phyloP scores from a whole-genome alignment of 2,888 invertebrate genomes.

The Melanophora roralis region DNA sequence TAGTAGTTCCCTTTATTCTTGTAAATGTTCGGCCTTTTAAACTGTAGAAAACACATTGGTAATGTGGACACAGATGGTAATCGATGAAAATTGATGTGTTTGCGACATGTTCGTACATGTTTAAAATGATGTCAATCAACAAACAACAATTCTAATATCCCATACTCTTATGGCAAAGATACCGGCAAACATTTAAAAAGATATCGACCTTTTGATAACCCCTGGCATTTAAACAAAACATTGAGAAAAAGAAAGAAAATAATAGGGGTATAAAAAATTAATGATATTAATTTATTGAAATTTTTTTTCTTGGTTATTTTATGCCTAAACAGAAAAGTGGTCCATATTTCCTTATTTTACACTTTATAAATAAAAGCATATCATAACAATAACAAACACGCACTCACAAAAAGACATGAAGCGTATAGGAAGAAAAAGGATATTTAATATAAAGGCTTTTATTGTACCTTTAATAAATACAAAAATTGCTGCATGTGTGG shows the following conservation, averaged over 20 bases:
- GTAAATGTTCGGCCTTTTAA: not conserved
- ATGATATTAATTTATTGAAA: slow-evolving; percentile 46
- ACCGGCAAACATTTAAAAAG: not conserved
- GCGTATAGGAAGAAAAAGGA: not conserved
- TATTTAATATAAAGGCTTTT: slow-evolving; percentile 49
- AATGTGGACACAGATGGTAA: slow-evolving; percentile 62
- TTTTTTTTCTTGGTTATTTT: not conserved
- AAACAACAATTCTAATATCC: slow-evolving; percentile 19
- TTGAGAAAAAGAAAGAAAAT: not conserved
- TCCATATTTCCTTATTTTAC: slow-evolving; percentile 33
- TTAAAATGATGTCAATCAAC: slow-evolving; percentile 58
- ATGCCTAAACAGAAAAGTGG: slow-evolving; percentile 9
- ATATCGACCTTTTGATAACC: not conserved
- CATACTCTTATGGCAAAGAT: not conserved
- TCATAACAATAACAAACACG: not conserved
- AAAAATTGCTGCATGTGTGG: not conserved
- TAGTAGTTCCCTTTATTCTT: not conserved
- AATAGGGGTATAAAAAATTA: not conserved
- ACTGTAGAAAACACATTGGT: not conserved
- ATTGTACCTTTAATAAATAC: not conserved
- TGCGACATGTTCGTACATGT: slow-evolving; percentile 71
- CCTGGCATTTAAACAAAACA: not conserved
- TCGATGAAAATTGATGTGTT: slow-evolving; percentile 73
- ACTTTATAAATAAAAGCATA: slow-evolving; percentile 22
- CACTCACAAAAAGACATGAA: not conserved